Percentiles rank a stretch among this genome's conserved stretches.
Evolutionary conservation across 2,888 invertebrate species (phyloP).

Genomic region (Nineta flava): DNA sequence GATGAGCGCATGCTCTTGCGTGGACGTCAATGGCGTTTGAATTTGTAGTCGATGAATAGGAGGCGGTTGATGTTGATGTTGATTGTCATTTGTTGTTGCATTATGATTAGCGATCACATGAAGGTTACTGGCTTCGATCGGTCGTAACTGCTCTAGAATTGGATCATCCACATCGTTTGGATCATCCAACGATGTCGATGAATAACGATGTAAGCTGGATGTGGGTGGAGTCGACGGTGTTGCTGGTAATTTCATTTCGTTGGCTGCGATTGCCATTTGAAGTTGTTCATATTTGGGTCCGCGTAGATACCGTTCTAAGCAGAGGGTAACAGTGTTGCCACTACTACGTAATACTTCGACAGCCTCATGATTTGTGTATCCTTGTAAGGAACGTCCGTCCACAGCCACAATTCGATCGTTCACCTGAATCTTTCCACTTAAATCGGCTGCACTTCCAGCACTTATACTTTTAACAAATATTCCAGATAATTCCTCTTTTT

Average conservation of each 20-base stretch:
- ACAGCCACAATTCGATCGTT: conserved; percentile 98
- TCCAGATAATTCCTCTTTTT: conserved; percentile 95
- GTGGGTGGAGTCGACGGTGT: conserved; percentile 35
- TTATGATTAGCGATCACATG: conserved; percentile 16
- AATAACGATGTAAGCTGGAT: conserved; percentile 31
- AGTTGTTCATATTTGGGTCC: conserved; percentile 81
- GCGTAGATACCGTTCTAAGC: conserved; percentile 77
- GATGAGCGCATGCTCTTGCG: conserved; percentile 63
- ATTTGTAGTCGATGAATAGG: conserved; percentile 13
- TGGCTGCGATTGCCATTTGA: conserved; percentile 73
- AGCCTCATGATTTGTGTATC: conserved; percentile 93
- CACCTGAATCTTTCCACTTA: conserved; percentile 83
- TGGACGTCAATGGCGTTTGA: conserved; percentile 34
- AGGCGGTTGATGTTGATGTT: not conserved
- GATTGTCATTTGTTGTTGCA: not conserved
- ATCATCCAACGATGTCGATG: not conserved
- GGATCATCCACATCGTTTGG: not conserved
- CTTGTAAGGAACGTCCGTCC: conserved; percentile 87
- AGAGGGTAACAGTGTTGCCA: conserved; percentile 75
- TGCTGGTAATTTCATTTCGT: conserved; percentile 46
- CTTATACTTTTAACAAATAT: conserved; percentile 98
- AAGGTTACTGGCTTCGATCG: conserved; percentile 22
- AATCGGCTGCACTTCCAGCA: conserved; percentile 86
- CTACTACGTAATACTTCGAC: conserved; percentile 92
- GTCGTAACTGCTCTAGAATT: conserved; percentile 14